phyloP scores from a whole-genome alignment of 1,140 invertebrate species.

The Copidosoma floridanum region DNA sequence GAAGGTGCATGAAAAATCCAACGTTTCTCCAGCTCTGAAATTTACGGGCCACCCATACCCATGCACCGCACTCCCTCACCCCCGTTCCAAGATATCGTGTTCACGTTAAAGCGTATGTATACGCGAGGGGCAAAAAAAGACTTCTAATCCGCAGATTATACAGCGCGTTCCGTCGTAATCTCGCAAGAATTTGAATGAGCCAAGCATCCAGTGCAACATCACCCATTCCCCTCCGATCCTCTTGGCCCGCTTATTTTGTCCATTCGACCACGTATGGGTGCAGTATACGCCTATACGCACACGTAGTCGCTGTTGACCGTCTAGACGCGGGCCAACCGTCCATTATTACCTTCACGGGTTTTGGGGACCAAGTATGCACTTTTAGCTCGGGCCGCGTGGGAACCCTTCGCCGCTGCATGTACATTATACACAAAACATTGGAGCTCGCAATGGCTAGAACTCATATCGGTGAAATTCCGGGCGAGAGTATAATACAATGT shows the following conservation, averaged over 20 bases:
- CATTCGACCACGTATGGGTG: too few species aligned
- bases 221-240: background rate
- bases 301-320: slow-evolving; percentile 11
- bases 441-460: too few species aligned
- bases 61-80: too few species aligned
- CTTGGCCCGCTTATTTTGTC: too few species aligned
- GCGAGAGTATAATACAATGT: slow-evolving; percentile 49
- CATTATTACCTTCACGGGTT: slow-evolving; percentile 34
- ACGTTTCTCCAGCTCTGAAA: too few species aligned
- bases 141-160: slow-evolving; percentile 46
- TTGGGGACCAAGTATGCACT: too few species aligned
- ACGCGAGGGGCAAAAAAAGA: background rate
- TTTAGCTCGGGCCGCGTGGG: slow-evolving; percentile 16
- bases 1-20: too few species aligned
- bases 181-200: slow-evolving; percentile 56
- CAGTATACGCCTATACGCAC: too few species aligned
- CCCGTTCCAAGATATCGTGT: too few species aligned
- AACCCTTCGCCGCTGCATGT: too few species aligned
- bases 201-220: slow-evolving; percentile 25
- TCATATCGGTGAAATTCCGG: slow-evolving; percentile 18
- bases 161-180: slow-evolving; percentile 51
- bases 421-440: too few species aligned
- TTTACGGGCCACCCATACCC: too few species aligned
- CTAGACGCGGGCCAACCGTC: slow-evolving; percentile 36
- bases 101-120: background rate